Evolutionary conservation across 2,113 vertebrate genomes (phyloP).

Genomic region (Menura novaehollandiae): DNA sequence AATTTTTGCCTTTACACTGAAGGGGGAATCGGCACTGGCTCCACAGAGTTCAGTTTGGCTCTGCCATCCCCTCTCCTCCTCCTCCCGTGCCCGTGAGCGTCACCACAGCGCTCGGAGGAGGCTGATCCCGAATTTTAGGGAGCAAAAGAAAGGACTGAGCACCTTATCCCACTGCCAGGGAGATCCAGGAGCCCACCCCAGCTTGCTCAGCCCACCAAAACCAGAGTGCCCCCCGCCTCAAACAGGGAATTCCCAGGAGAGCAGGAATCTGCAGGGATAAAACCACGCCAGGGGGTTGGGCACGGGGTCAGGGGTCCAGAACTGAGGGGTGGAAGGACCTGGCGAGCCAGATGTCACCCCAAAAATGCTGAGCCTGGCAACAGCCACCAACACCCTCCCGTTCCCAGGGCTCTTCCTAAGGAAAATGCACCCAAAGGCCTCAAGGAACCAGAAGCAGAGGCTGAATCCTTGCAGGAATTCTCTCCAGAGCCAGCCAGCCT

Average conservation of each 20-base stretch:
- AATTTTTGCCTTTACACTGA: not conserved
- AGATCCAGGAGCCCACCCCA: not conserved
- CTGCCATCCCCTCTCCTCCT: not conserved
- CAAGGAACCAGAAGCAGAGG: not conserved
- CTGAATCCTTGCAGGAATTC: not conserved
- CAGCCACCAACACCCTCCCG: not conserved
- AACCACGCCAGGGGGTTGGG: not conserved
- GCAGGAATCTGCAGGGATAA: not conserved
- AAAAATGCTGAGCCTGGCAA: not conserved
- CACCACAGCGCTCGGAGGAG: not conserved
- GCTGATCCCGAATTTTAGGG: not conserved
- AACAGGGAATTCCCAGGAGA: not conserved
- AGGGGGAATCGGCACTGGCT: not conserved
- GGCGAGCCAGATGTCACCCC: not conserved
- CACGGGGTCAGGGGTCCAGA: not conserved
- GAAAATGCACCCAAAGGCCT: not conserved
- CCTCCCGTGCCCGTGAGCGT: accelerated
- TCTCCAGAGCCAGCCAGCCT: not conserved
- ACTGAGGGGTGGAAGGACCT: not conserved
- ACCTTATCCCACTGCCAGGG: no score
- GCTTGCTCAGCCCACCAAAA: not conserved
- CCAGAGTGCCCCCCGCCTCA: no score
- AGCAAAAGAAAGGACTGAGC: accelerated
- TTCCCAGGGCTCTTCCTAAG: not conserved
- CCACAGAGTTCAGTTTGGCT: not conserved